These are phyloP conservation scores for Okapia johnstoni DNA, from an alignment of 2,113 vertebrate genomes.

Conservation along the genomic window DNA sequence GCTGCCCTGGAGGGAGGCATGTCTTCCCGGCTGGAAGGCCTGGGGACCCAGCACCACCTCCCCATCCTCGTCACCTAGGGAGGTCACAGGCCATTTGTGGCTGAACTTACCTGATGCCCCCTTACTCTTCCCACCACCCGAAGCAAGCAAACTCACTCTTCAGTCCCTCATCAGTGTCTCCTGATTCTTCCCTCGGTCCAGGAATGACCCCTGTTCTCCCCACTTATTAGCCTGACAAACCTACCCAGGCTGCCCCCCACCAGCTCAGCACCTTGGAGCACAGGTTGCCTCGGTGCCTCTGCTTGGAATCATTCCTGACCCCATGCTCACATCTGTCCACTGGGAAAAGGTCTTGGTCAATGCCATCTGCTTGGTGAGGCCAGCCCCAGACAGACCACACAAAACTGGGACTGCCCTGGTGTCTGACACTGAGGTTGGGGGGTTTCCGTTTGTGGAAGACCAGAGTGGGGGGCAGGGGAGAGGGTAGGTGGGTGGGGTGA, in stretches of 20 bases:
- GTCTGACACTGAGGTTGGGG: neutral
- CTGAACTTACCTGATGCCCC: neutral
- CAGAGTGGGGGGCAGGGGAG: neutral
- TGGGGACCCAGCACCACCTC: neutral
- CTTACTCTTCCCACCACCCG: neutral
- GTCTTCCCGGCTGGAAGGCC: neutral
- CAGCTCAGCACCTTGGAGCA: neutral
- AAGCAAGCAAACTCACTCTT: neutral
- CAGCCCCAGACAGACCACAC: neutral
- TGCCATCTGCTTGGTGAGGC: neutral
- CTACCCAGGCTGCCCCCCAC: neutral
- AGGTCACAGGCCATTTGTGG: neutral
- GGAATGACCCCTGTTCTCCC: neutral
- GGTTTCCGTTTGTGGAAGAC: neutral
- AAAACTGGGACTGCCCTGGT: neutral
- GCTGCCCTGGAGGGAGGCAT: too few species aligned
- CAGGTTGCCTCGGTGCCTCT: neutral
- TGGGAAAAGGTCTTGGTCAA: neutral
- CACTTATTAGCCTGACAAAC: neutral
- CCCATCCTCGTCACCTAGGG: neutral
- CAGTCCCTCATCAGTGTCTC: neutral
- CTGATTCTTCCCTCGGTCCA: neutral
- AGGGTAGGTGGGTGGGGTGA: neutral
- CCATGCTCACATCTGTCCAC: fast-evolving
- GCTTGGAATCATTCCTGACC: neutral